Evolutionary conservation across 2,113 vertebrate genomes (phyloP).

Genomic region (Phalacrocorax carbo): DNA sequence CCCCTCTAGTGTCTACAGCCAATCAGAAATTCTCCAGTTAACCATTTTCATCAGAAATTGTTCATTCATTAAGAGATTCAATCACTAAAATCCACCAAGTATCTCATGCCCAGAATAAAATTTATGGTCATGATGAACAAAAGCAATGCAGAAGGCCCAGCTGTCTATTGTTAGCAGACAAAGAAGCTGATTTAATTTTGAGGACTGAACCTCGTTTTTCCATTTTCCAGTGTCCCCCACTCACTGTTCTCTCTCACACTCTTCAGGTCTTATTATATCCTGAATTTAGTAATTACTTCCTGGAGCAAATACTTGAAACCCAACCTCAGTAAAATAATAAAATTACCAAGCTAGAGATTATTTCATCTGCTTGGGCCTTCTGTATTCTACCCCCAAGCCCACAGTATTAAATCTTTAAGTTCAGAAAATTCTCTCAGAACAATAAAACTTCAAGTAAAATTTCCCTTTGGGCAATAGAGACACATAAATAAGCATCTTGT

Average conservation of each 20-base stretch:
- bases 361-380: not conserved
- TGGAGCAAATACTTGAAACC: not conserved
- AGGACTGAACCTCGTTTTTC: not conserved
- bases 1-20: not conserved
- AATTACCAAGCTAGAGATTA: not conserved
- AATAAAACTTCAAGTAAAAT: not conserved
- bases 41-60: not conserved
- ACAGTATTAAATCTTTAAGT: not conserved
- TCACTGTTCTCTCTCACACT: not conserved
- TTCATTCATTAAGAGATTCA: not conserved
- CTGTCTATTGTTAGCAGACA: not conserved
- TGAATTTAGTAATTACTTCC: not conserved
- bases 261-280: not conserved
- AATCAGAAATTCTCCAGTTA: not conserved
- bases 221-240: not conserved
- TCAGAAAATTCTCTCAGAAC: not conserved
- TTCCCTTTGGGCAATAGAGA: not conserved
- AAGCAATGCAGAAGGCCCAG: not conserved
- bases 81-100: not conserved
- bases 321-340: not conserved
- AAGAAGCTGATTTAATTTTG: not conserved
- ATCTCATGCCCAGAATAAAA: not conserved
- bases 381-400: not conserved
- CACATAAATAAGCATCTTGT: not conserved
- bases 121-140: not conserved